A percentile compares a stretch with the other conserved stretches of the same genome.
These are phyloP conservation scores for Hyles euphorbiae DNA, from an alignment of 1,140 invertebrate species.

Conservation along the genomic window DNA sequence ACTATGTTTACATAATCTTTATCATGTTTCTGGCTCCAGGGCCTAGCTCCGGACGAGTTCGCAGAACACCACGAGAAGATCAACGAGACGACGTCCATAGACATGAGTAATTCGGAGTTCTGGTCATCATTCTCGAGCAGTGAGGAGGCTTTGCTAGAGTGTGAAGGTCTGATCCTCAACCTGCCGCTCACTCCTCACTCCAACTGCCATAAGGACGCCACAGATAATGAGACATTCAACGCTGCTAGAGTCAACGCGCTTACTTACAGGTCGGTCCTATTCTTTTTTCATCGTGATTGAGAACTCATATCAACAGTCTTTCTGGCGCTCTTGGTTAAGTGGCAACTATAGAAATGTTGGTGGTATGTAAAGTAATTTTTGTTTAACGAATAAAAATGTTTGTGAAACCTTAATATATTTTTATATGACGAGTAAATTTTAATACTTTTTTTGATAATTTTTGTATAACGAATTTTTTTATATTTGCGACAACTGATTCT, in stretches of 20 bases:
- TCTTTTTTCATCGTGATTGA: not conserved
- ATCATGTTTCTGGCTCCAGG: slow-evolving; percentile 45
- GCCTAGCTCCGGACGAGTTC: slow-evolving; percentile 77
- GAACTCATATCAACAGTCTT: too few relatives aligned
- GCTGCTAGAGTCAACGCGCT: slow-evolving; percentile 78
- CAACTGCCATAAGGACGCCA: slow-evolving; percentile 65
- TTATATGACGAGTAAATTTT: too few relatives aligned
- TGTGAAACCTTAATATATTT: too few relatives aligned
- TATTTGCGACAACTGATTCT: too few relatives aligned
- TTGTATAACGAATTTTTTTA: too few relatives aligned
- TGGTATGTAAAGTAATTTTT: too few relatives aligned
- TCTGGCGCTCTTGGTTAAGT: too few relatives aligned
- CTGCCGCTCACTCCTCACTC: slow-evolving; percentile 80
- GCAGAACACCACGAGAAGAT: slow-evolving; percentile 78
- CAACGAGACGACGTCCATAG: slow-evolving; percentile 79
- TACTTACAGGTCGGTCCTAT: slow-evolving; percentile 77
- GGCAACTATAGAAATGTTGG: too few relatives aligned
- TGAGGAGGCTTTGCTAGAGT: slow-evolving; percentile 84
- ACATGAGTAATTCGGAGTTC: slow-evolving; percentile 84
- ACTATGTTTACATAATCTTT: not conserved
- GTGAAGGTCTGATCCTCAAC: slow-evolving; percentile 83
- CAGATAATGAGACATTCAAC: slow-evolving; percentile 57
- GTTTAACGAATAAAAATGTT: too few relatives aligned
- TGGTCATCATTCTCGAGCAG: slow-evolving; percentile 86
- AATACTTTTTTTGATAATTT: too few relatives aligned